These are phyloP conservation scores for Dicaeum eximium DNA, from an alignment of 2,113 vertebrate genomes.

Conservation along the genomic window DNA sequence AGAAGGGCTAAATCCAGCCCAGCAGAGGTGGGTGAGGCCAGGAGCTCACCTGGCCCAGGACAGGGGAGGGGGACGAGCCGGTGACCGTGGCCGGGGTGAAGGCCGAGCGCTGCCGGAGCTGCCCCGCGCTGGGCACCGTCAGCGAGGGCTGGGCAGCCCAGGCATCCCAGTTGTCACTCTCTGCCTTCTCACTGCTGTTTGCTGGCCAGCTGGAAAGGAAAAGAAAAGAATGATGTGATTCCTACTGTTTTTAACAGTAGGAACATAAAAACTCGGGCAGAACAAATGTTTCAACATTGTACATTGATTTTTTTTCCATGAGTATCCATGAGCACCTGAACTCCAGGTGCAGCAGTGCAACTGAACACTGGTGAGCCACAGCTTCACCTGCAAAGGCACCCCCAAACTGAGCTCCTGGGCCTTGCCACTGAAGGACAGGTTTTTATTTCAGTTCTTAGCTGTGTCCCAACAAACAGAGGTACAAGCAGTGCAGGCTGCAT, in stretches of 20 bases:
- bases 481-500: background rate
- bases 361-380: background rate
- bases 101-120: constrained; percentile 90
- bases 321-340: background rate
- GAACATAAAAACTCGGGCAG: background rate
- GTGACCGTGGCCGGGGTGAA: constrained; percentile 94
- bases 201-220: constrained; percentile 84
- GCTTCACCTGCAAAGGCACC: background rate
- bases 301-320: background rate
- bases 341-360: background rate
- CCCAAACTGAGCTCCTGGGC: background rate
- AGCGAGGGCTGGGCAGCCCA: constrained; percentile 94
- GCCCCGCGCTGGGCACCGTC: constrained; percentile 87
- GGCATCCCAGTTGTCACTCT: constrained; percentile 91
- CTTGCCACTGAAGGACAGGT: background rate
- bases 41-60: constrained; percentile 89
- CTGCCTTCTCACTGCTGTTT: constrained; percentile 79
- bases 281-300: background rate
- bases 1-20: no score
- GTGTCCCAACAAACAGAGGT: background rate
- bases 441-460: background rate
- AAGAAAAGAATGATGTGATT: fast-evolving
- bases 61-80: constrained; percentile 94
- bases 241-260: background rate
- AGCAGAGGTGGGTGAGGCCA: background rate